Evolutionary conservation across 2,797 vertebrate species (phyloP).

Genomic region (Muscicapa comitata): DNA sequence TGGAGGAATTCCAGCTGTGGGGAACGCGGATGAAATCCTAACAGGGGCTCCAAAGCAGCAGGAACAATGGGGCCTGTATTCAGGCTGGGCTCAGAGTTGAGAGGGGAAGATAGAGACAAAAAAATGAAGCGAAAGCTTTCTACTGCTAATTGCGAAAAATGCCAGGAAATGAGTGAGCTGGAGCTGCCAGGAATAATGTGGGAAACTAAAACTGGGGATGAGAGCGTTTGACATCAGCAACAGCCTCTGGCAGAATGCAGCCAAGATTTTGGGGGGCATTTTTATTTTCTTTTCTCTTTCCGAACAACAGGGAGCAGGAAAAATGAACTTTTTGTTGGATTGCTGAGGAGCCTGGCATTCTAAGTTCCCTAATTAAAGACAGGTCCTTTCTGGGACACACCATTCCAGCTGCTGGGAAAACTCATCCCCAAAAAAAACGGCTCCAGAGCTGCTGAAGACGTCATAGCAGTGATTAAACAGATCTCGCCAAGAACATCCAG

Average conservation of each 20-base stretch:
- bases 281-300: neutral
- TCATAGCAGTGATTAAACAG: neutral
- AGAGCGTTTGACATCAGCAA: neutral
- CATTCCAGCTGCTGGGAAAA: slow-evolving; percentile 20
- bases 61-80: slow-evolving; percentile 25
- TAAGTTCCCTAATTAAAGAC: slow-evolving; percentile 9
- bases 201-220: neutral
- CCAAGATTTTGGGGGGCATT: neutral
- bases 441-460: neutral
- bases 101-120: slow-evolving; percentile 12
- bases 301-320: neutral
- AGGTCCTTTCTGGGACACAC: slow-evolving; percentile 24
- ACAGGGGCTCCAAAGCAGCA: neutral
- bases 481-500: neutral
- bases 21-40: neutral
- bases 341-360: neutral
- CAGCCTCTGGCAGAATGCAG: neutral
- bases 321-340: neutral
- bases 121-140: slow-evolving; percentile 28
- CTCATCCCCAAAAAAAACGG: neutral
- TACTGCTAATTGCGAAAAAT: slow-evolving; percentile 30
- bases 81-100: slow-evolving; percentile 1
- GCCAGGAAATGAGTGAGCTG: slow-evolving; percentile 36
- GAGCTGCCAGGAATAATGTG: slow-evolving; percentile 29
- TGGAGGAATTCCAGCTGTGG: neutral